Percentiles rank a stretch among this genome's conserved stretches.
phyloP scores from a whole-genome alignment of 1,140 invertebrate species.

The Drosophila pallidifrons region DNA sequence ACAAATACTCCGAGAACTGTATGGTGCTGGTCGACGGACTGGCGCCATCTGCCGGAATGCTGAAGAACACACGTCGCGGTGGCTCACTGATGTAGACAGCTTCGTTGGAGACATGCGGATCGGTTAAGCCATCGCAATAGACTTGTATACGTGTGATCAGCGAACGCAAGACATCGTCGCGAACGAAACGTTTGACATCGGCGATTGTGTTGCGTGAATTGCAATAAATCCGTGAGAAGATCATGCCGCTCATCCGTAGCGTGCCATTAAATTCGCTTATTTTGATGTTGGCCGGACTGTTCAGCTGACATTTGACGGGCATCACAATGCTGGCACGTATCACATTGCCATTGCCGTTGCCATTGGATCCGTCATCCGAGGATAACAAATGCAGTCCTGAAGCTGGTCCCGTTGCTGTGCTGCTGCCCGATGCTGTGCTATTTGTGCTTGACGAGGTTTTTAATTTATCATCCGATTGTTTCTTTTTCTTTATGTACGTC shows the following conservation, averaged over 20 bases:
- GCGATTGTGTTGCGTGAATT: conserved; percentile 69
- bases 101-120: conserved; percentile 69
- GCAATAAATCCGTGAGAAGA: conserved; percentile 74
- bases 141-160: conserved; percentile 79
- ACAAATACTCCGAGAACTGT: conserved; percentile 82
- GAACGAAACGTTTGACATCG: conserved; percentile 77
- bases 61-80: conserved; percentile 78
- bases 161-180: conserved; percentile 79
- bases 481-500: conserved; percentile 69
- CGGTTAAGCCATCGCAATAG: conserved; percentile 82
- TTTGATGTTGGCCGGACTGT: conserved; percentile 57
- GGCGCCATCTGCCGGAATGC: conserved; percentile 48
- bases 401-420: conserved; percentile 2
- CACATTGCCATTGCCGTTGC: conserved; percentile 30
- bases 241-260: conserved; percentile 68
- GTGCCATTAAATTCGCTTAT: conserved; percentile 73
- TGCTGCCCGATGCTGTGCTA: background rate
- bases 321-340: conserved; percentile 71
- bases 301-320: conserved; percentile 74
- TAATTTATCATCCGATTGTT: conserved; percentile 50
- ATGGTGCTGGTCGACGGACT: conserved; percentile 21
- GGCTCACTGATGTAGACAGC: conserved; percentile 76
- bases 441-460: conserved; percentile 27
- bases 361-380: background rate
- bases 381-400: conserved; percentile 44